Percentiles rank a stretch among this genome's conserved stretches.
Evolutionary conservation across 2,113 vertebrate species (phyloP).

Genomic region (Oreochromis niloticus): DNA sequence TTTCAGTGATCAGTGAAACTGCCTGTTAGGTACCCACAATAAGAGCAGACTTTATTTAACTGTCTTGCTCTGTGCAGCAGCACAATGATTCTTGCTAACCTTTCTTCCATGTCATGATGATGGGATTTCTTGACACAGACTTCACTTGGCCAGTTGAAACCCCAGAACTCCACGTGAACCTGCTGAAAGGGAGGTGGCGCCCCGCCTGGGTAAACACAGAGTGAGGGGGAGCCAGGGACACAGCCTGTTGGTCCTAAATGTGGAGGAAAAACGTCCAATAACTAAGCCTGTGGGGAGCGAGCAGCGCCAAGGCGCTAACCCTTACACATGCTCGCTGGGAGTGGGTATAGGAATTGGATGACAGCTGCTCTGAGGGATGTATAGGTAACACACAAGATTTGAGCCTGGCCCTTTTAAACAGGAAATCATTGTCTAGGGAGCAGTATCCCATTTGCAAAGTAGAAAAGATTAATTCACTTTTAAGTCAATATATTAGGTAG

Average conservation of each 20-base stretch:
- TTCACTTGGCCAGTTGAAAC: conserved; percentile 33
- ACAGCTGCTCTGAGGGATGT: conserved; percentile 10
- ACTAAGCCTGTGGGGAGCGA: conserved; percentile 31
- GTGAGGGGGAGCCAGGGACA: conserved; percentile 28
- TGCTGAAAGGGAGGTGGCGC: conserved; percentile 53
- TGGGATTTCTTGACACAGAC: conserved; percentile 44
- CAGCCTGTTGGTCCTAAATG: conserved; percentile 46
- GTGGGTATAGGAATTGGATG: not conserved
- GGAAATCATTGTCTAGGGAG: conserved; percentile 10
- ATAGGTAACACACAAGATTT: conserved; percentile 17
- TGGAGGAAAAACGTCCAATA: conserved; percentile 44
- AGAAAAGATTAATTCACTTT: not conserved
- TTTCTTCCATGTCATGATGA: conserved; percentile 34
- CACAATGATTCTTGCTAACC: not conserved
- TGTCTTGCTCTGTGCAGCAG: not conserved
- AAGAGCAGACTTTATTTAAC: not conserved
- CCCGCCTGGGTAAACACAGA: conserved; percentile 52
- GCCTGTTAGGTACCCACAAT: not conserved
- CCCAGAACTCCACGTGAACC: conserved; percentile 53
- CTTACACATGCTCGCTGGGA: conserved; percentile 1
- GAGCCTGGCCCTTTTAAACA: not conserved
- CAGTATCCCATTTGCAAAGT: not conserved
- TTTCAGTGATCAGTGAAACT: conserved; percentile 8
- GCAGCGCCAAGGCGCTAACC: conserved; percentile 21
- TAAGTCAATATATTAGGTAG: not conserved